Base-by-base conservation (phyloP, 2,113 vertebrate genomes). In the Cyphomyrus discorhynchus region DNA sequence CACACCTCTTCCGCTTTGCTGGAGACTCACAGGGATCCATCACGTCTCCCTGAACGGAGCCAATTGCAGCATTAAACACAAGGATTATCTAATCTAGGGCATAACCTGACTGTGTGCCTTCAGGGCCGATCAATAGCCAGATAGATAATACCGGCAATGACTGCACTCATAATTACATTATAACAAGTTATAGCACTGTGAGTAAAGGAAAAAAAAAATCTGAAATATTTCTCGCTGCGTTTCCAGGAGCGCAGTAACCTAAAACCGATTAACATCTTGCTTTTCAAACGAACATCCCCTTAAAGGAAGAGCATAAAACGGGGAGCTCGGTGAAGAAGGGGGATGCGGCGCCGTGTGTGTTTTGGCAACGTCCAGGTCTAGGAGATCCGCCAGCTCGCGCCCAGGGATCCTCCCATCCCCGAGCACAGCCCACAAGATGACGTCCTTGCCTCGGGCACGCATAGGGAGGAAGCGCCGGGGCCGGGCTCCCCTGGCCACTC, bases 1-100 rank as follows among this genome's bases (percentile, higher is more conserved):
- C 97, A 9, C 97, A 97, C 74, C 97, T 95, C 91, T 97, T 97
- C 91, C 97, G 95, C 89, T 97, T 97, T 5, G 95, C 91, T 82
- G 96, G 95, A 0, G 96, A 96, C 90, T 95, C 96, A 6, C 95
- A 97, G 52, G 96, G 95, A 93, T 97, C 97, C 93, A 96, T 94
- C 74, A 95, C 95, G 92, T 96, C 96, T 84, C 94, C 95, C 98
- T 99, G 90, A 88, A 86, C 77, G 90, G 46, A 6, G 89, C 85
- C 49, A 86, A 7, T 39, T 39, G 89, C 83, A 42, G 58, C 27
- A 46, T 27, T 13, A 31, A 47, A 45, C 82, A 84, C 19, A 8
- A 35, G 35, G 13, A 39, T 80, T 80, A 80, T 80, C 74, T 80
- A 80, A 80, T 80, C 31, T 42, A 80, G 17, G 35, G 15, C 74